phyloP scores from a whole-genome alignment of 2,888 invertebrate species.

The Acanthosepion lycidas region DNA sequence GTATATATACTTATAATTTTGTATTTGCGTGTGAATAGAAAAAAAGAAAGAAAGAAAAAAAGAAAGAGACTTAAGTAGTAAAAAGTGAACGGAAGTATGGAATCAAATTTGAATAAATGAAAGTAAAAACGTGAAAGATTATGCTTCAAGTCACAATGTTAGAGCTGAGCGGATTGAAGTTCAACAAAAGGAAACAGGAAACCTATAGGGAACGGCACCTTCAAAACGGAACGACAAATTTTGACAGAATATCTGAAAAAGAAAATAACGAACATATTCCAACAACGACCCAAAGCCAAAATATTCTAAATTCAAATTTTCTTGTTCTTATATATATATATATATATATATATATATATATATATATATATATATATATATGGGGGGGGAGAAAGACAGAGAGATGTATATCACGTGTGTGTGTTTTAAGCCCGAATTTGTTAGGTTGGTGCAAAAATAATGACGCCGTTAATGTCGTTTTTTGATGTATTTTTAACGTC shows the following conservation, averaged over 20 bases:
- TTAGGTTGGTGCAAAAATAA: too few species aligned
- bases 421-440: too few species aligned
- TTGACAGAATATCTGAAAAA: not conserved
- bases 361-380: not conserved
- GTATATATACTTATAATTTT: too few species aligned
- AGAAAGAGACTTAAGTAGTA: too few species aligned
- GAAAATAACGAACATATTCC: not conserved
- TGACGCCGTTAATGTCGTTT: too few species aligned
- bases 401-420: too few species aligned
- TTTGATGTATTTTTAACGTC: too few species aligned
- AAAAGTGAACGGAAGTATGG: not conserved
- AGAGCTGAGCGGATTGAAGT: not conserved
- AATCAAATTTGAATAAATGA: not conserved
- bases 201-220: not conserved
- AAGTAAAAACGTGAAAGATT: not conserved
- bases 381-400: too few species aligned
- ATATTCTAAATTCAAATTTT: not conserved
- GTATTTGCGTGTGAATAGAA: too few species aligned
- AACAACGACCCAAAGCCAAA: not conserved
- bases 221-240: not conserved
- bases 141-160: not conserved
- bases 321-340: not conserved
- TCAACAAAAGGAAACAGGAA: conserved; percentile 4
- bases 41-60: too few species aligned
- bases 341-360: not conserved